Base-by-base conservation (phyloP, 2,113 vertebrate genomes). In the Thalassarche chlororhynchos region DNA sequence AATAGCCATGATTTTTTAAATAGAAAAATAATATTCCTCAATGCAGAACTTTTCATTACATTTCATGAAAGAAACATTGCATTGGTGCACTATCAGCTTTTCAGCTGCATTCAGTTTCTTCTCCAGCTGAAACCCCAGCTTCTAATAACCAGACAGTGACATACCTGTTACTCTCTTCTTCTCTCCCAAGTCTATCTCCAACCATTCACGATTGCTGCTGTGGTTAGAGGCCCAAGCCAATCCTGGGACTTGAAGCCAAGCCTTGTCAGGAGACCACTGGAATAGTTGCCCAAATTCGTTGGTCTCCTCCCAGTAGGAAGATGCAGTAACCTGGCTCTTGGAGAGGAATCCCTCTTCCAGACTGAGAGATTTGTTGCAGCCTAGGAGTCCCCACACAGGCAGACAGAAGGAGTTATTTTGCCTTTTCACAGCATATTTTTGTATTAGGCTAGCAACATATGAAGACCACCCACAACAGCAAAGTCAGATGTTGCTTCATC, bases 111-210 rank as follows among this genome's bases (percentile, higher is more conserved):
- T 84, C 13, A 31, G 12, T 72, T 91, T 66, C 51, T 70, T 57
- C 40, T 82, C 31, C 24, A 36, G 38, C 57, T 71, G n/a, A 84
- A 84, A 34, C 13, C 28, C 5, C 36, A 68, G 10, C 32, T 87
- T 76, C 32, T 62, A 38, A 46, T 20, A 68, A 55, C 17, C 38
- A n/a, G 42, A 36, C 21, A 58, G 25, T 0, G 1, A 87, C 93
- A 42, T 96, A 99, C 99, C 99, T 89, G 99, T 99, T 97, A 99
- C 98, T 95, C 97, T 98, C 95, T 96, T 99, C 95, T 98, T 99
- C 94, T 99, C 98, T 72, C 99, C 98, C 51, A 99, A 94, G 96
- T 99, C 99, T 84, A 99, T 98, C 92, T 99, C 98, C 47, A 99
- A 71, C 98, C 98, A 99, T 52, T 97, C 98, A 24, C 84, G 97